phyloP scores from a whole-genome alignment of 53 echinoderm and acorn worm species.

The Echinarachnius parma region DNA sequence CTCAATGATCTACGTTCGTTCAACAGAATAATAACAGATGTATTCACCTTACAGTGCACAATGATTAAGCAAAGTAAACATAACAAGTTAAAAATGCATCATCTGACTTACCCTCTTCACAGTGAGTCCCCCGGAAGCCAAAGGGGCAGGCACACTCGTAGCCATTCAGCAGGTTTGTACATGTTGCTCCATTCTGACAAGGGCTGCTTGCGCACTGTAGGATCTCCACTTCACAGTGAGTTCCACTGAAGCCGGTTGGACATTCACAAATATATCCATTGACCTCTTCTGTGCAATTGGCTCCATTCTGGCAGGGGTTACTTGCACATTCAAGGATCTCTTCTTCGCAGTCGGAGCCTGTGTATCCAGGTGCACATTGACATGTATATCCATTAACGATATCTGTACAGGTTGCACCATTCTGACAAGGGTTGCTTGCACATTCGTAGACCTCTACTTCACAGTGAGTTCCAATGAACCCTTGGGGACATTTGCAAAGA shows the following conservation, averaged over 20 bases:
- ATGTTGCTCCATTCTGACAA: conserved; percentile 70
- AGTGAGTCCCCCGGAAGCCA: conserved; percentile 51
- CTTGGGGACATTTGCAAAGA: conserved; percentile 32
- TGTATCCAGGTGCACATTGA: conserved; percentile 41
- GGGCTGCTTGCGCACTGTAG: conserved; percentile 63
- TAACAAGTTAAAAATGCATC: too few relatives aligned
- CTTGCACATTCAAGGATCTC: too few relatives aligned
- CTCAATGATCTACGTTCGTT: too few relatives aligned
- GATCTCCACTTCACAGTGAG: too few relatives aligned
- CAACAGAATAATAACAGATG: too few relatives aligned
- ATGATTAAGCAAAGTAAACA: too few relatives aligned
- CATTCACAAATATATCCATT: too few relatives aligned
- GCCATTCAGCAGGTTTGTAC: conserved; percentile 30
- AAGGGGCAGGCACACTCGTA: conserved; percentile 49
- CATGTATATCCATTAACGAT: conserved; percentile 29
- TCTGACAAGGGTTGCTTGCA: conserved; percentile 52
- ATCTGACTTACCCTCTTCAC: conserved; percentile 65
- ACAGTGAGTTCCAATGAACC: conserved; percentile 44
- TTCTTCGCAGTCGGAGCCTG: conserved; percentile 40
- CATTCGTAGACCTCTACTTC: conserved; percentile 33
- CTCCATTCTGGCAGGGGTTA: too few relatives aligned
- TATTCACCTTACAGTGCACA: too few relatives aligned
- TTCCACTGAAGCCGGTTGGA: too few relatives aligned
- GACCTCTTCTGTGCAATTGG: too few relatives aligned
- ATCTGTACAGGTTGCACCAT: conserved; percentile 40